Evolutionary conservation across 2,888 invertebrate genomes (phyloP), one percentile per base, ranked within the genome.

Genomic region (Masnerella sp.): DNA sequence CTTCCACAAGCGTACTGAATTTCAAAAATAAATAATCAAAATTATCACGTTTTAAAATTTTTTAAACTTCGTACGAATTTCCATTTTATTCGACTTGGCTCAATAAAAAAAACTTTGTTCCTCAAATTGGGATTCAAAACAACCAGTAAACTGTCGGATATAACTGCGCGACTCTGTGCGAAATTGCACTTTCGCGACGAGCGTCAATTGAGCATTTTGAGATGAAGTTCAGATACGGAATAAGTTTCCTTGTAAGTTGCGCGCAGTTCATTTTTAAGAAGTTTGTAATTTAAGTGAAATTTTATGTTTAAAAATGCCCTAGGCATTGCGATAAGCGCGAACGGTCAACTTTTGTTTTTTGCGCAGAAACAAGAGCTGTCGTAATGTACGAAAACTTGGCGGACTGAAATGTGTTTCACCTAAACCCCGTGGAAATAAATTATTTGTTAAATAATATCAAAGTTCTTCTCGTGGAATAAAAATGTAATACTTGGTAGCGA

Each of bases 11-110:
- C 51, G 51, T 68, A 45, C 77, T 75, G 80, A 79, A 80, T 81
- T 82, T 82, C 81, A 82, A 80, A 81, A 84, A 82, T 83, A 81
- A 84, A 83, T 83, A 83, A 84, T 81, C 78, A 77, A 75, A 67
- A 76, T 74, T 78, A n/a, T n/a, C n/a, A n/a, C n/a, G n/a, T n/a
- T n/a, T n/a, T n/a, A n/a, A n/a, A n/a, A n/a, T n/a, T n/a, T n/a
- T n/a, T n/a, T n/a, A n/a, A n/a, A n/a, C n/a, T n/a, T n/a, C n/a
- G n/a, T n/a, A n/a, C n/a, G n/a, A n/a, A n/a, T n/a, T n/a, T n/a
- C n/a, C n/a, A n/a, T n/a, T n/a, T n/a, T n/a, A n/a, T n/a, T n/a
- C n/a, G n/a, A n/a, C n/a, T n/a, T n/a, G n/a, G n/a, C n/a, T 68
- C 74, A 36, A 68, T 78, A 75, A 79, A 84, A 67, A 67, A 59